Evolutionary conservation across 1,140 invertebrate genomes (phyloP).

Genomic region (Teleogryllus occipitalis): DNA sequence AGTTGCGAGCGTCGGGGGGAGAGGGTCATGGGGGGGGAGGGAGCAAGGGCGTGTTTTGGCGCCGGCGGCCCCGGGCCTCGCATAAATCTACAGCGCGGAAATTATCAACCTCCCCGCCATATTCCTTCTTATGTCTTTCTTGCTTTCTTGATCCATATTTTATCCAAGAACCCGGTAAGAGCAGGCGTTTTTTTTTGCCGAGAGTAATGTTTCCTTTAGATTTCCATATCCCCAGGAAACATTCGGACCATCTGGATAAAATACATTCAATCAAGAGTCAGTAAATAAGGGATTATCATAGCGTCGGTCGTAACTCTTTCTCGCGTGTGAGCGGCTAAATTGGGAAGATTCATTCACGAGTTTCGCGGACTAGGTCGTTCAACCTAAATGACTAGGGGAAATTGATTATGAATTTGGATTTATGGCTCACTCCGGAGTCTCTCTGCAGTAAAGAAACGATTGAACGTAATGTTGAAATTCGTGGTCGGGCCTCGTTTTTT

Average conservation of each 20-base stretch:
- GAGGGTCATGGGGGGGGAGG: too few relatives aligned
- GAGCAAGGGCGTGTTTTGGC: neutral
- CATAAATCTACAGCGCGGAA: neutral
- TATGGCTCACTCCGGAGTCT: neutral
- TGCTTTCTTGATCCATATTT: neutral
- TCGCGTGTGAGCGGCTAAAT: neutral
- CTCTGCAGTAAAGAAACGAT: neutral
- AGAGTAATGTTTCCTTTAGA: neutral
- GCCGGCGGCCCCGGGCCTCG: too few relatives aligned
- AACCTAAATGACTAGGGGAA: neutral
- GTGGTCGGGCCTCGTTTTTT: neutral
- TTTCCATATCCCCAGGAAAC: neutral
- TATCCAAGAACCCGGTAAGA: neutral
- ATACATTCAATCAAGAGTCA: neutral
- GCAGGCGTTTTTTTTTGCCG: neutral
- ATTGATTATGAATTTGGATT: neutral
- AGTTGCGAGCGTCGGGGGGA: neutral
- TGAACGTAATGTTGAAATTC: neutral
- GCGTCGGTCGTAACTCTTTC: neutral
- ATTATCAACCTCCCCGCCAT: neutral
- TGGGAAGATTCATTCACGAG: neutral
- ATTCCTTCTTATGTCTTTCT: neutral
- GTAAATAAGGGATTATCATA: neutral
- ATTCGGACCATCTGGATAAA: neutral
- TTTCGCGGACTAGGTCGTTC: neutral